Evolutionary conservation across 2,888 invertebrate species (phyloP), one percentile per base, ranked within the genome.

Genomic region (Tromatobia lineatoria): DNA sequence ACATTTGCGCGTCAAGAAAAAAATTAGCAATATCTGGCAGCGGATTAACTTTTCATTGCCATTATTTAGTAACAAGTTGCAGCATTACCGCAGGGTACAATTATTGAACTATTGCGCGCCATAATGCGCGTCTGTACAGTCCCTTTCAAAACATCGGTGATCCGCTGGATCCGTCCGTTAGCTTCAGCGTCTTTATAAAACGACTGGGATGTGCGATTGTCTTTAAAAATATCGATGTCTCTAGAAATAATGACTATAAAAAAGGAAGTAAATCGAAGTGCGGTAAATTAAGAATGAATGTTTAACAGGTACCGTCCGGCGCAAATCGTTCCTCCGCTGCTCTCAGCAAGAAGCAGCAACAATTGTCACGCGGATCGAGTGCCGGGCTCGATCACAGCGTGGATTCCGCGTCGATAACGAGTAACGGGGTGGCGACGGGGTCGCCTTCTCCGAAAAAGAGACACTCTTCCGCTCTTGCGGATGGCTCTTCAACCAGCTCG

Each of bases 381-480:
- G n/a, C 73, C 25, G 45, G 52, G 23, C 23, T 78, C 90, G 89
- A 87, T 88, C 89, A 89, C 75, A 88, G 81, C 80, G 83, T 86
- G n/a, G 92, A 92, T 82, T 90, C 92, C 45, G 86, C 89, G 67
- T 88, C 91, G 66, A 87, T 92, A 88, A 91, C 90, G 69, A 92
- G 90, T 86, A 93, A 93, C 88, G 93, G 92, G 88, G 90, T 91
- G 82, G 87, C 90, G n/a, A 86, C 88, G 70, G 90, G 86, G 79
- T 91, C 92, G 69, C 91, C 91, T 78, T 91, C 91, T 69, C 85
- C 90, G 69, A 93, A 89, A 86, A 93, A 93, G 88, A 91, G 89
- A 87, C 87, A 87, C 85, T 86, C 88, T 64, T 87, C 89, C 86
- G 90, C 90, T 83, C 88, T 88, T 80, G 85, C 90, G 66, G 92